phyloP scores from a whole-genome alignment of 2,113 vertebrate species.

The Lasiurus borealis region DNA sequence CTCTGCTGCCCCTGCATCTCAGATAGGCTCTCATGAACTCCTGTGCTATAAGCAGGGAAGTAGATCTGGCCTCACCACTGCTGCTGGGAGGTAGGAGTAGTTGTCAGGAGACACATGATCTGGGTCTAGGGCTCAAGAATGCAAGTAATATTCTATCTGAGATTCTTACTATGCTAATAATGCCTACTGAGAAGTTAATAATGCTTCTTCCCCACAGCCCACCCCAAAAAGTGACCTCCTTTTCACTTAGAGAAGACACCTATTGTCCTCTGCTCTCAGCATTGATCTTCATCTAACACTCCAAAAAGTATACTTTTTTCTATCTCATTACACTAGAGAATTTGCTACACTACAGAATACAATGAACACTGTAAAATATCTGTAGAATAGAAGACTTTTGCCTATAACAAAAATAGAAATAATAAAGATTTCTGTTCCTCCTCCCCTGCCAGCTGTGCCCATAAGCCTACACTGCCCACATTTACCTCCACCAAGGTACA shows the following conservation, averaged over 20 bases:
- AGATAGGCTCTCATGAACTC: not conserved
- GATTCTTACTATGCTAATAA: not conserved
- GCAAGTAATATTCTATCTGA: not conserved
- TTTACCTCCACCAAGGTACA: not conserved
- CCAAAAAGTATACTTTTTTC: not conserved
- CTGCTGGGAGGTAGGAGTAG: rapidly evolving
- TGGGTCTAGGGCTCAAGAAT: not conserved
- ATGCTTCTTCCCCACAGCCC: not conserved
- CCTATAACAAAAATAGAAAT: not conserved
- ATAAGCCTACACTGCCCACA: too few species aligned
- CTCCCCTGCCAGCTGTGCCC: not conserved
- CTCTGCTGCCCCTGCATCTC: not conserved
- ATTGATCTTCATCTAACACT: not conserved
- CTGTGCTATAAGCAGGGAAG: not conserved
- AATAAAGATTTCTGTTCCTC: not conserved
- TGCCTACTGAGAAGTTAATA: not conserved
- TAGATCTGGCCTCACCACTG: not conserved
- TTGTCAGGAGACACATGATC: not conserved
- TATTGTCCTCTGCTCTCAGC: not conserved
- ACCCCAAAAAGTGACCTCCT: not conserved
- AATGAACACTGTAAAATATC: not conserved
- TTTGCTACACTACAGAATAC: not conserved
- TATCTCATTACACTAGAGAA: not conserved
- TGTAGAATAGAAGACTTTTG: not conserved
- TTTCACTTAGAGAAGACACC: not conserved